phyloP scores from a whole-genome alignment of 2,888 invertebrate genomes.

The Carcina quercana region DNA sequence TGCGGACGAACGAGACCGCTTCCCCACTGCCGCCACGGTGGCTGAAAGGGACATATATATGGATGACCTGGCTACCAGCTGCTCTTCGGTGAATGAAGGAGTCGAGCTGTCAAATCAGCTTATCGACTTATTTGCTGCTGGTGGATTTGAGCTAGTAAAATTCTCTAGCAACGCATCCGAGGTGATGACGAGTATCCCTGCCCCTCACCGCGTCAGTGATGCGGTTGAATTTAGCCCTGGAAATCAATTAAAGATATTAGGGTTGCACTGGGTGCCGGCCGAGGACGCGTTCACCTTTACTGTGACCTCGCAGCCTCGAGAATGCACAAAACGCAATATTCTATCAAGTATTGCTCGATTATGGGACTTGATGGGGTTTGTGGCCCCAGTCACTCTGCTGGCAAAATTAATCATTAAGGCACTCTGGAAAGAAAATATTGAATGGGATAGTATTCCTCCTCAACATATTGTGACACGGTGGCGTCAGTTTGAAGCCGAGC shows the following conservation, averaged over 20 bases:
- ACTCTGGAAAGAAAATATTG: constrained; percentile 3
- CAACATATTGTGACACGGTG: background rate
- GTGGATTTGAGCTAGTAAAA: constrained; percentile 14
- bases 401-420: constrained; percentile 13
- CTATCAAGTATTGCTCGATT: constrained; percentile 12
- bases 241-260: constrained; percentile 10
- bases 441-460: constrained; percentile 13
- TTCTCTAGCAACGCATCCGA: constrained; percentile 11
- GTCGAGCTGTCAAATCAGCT: constrained; percentile 4
- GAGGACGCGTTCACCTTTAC: constrained; percentile 8
- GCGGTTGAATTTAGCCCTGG: constrained; percentile 5
- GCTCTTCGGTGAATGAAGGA: constrained; percentile 6
- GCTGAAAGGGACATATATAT: constrained; percentile 3
- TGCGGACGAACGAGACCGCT: constrained; percentile 3
- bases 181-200: constrained; percentile 9
- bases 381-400: constrained; percentile 11
- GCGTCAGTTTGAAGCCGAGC: background rate
- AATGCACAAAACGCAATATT: constrained; percentile 12
- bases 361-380: constrained; percentile 13
- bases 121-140: constrained; percentile 8
- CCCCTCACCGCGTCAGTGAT: constrained; percentile 5
- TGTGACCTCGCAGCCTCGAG: background rate
- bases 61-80: constrained; percentile 12
- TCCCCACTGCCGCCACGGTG: constrained; percentile 4
- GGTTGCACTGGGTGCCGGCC: constrained; percentile 9